Conservation (phyloP, 2,888 invertebrate genomes). For the Epinotia ramella region DNA sequence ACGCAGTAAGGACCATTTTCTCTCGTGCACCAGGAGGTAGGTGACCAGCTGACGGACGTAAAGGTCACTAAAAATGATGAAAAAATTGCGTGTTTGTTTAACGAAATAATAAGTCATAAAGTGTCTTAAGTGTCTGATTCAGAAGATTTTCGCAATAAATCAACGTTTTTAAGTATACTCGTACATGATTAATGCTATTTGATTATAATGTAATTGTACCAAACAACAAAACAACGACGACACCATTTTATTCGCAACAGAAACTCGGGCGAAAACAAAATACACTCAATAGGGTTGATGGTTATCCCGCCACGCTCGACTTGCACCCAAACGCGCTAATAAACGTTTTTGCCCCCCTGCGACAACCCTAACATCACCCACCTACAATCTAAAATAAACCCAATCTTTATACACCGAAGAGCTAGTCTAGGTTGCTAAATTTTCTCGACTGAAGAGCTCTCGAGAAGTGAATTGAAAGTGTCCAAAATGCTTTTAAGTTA, state of each 20-base stretch:
- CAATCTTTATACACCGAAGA: background rate
- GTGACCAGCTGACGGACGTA: no score
- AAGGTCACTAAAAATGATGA: no score
- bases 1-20: no score
- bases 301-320: slow-evolving; percentile 75
- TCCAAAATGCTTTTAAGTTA: slow-evolving; percentile 43
- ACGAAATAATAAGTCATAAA: no score
- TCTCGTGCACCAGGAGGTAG: no score
- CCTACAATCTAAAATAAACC: slow-evolving; percentile 14
- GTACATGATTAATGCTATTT: background rate
- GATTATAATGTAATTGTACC: slow-evolving; percentile 24
- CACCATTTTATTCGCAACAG: slow-evolving; percentile 46
- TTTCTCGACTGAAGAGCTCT: slow-evolving; percentile 26
- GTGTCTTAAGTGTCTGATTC: background rate
- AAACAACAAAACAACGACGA: slow-evolving; percentile 38
- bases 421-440: slow-evolving; percentile 9
- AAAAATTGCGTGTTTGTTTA: no score
- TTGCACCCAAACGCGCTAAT: slow-evolving; percentile 76
- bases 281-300: slow-evolving; percentile 69
- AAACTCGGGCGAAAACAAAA: slow-evolving; percentile 55
- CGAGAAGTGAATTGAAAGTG: slow-evolving; percentile 39
- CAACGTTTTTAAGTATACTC: background rate
- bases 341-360: slow-evolving; percentile 73
- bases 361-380: slow-evolving; percentile 48
- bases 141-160: background rate